A percentile compares a stretch with the other conserved stretches of the same genome.
phyloP scores from a whole-genome alignment of 2,888 invertebrate species.

The Parasteatoda lunata region DNA sequence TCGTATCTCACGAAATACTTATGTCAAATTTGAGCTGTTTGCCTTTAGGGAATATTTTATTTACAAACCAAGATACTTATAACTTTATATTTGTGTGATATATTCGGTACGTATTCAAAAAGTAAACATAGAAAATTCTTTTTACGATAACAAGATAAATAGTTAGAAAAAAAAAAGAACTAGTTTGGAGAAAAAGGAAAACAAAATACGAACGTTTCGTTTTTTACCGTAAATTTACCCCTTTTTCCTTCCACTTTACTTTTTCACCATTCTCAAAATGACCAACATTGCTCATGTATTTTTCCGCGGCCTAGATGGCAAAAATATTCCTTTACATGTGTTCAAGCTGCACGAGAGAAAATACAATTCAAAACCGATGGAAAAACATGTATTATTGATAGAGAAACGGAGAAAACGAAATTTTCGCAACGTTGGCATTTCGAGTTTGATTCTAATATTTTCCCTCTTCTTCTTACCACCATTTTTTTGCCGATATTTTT shows the following conservation, averaged over 20 bases:
- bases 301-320: conserved; percentile 3
- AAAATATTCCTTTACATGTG: conserved; percentile 46
- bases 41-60: too few relatives aligned
- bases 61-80: too few relatives aligned
- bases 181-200: conserved; percentile 22
- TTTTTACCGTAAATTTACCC: conserved; percentile 49
- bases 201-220: conserved; percentile 51
- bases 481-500: conserved; percentile 34
- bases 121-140: neutral
- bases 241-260: conserved; percentile 22
- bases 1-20: too few relatives aligned
- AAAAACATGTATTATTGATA: conserved; percentile 64
- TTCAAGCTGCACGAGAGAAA: conserved; percentile 38
- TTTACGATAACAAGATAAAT: neutral
- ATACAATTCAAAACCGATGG: conserved; percentile 52
- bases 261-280: conserved; percentile 55
- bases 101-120: too few relatives aligned
- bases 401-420: conserved; percentile 24
- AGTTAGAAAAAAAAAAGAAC: neutral
- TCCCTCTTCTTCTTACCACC: conserved; percentile 1
- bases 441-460: conserved; percentile 10
- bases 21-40: too few relatives aligned
- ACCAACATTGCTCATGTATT: conserved; percentile 30
- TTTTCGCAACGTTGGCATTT: conserved; percentile 47
- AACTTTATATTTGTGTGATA: too few relatives aligned